Percentiles rank a stretch among this genome's conserved stretches.
Evolutionary conservation across 1,140 invertebrate genomes (phyloP).

Genomic region (Onthophagus taurus): DNA sequence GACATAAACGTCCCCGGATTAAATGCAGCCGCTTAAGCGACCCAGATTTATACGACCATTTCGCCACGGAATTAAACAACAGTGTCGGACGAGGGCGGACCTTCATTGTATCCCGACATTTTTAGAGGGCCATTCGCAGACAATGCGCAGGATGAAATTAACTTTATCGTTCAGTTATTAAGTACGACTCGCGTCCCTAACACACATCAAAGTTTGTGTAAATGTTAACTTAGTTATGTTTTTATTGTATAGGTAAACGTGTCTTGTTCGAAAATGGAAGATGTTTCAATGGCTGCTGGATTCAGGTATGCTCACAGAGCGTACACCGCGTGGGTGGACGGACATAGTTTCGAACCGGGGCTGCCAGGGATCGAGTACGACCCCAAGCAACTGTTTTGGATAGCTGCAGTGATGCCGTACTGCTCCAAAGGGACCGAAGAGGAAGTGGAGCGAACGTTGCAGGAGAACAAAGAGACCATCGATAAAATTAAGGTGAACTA

Average conservation of each 20-base stretch:
- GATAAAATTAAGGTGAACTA: slow-evolving; percentile 23
- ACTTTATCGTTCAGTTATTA: no score
- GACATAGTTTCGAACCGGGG: slow-evolving; percentile 52
- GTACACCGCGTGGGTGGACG: slow-evolving; percentile 59
- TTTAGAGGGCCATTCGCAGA: no score
- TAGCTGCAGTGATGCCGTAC: slow-evolving; percentile 53
- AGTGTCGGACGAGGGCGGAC: no score
- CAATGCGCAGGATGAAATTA: no score
- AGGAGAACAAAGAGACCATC: slow-evolving; percentile 1
- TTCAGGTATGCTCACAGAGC: slow-evolving; percentile 80
- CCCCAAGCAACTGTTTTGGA: slow-evolving; percentile 59
- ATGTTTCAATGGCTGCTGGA: slow-evolving; percentile 77
- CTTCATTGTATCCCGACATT: no score
- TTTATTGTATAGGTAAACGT: slow-evolving; percentile 87
- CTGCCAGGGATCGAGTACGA: slow-evolving; percentile 59
- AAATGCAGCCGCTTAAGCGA: no score
- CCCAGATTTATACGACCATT: no score
- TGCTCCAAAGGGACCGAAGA: slow-evolving; percentile 56
- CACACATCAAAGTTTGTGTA: no score
- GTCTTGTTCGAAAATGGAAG: slow-evolving; percentile 83
- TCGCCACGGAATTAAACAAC: no score
- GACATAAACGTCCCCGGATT: no score
- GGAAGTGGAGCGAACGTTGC: slow-evolving; percentile 46
- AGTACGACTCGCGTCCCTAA: no score
- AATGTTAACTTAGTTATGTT: no score